These are phyloP conservation scores for Laterallus jamaicensis DNA, from an alignment of 2,113 vertebrate species.

Conservation along the genomic window DNA sequence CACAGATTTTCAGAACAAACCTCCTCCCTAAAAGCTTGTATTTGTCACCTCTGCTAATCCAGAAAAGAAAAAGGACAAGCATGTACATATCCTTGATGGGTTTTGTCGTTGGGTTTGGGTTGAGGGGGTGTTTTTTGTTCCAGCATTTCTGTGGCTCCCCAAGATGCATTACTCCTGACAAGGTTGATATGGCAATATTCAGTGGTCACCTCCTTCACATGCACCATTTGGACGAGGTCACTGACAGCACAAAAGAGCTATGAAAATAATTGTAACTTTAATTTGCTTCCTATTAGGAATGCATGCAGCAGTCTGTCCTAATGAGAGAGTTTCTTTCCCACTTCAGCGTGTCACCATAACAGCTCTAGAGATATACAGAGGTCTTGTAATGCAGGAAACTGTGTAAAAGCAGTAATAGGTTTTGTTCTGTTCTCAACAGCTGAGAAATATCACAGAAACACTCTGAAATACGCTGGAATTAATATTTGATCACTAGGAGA, in stretches of 20 bases:
- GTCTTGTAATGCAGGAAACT: background rate
- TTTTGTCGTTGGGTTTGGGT: background rate
- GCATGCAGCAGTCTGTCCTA: background rate
- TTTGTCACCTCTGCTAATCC: background rate
- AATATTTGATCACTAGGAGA: background rate
- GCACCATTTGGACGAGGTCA: constrained; percentile 1
- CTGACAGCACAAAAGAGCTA: background rate
- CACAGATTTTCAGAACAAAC: background rate
- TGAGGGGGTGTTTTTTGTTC: background rate
- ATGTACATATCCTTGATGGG: background rate
- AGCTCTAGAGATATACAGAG: background rate
- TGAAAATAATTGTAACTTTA: constrained; percentile 6
- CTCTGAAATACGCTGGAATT: background rate
- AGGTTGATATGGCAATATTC: background rate
- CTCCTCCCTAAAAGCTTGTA: background rate
- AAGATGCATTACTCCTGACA: background rate
- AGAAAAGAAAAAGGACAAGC: background rate
- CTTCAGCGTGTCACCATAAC: background rate
- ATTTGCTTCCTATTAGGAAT: constrained; percentile 29
- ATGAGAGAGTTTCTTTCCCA: background rate
- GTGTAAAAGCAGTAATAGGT: background rate
- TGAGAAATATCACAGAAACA: background rate
- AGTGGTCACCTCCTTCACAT: background rate
- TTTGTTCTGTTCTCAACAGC: background rate
- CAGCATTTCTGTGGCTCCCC: background rate